A percentile compares a stretch with the other conserved stretches of the same genome.
Conservation (phyloP, 2,888 invertebrate genomes). For the Synanthedon tipuliformis region DNA sequence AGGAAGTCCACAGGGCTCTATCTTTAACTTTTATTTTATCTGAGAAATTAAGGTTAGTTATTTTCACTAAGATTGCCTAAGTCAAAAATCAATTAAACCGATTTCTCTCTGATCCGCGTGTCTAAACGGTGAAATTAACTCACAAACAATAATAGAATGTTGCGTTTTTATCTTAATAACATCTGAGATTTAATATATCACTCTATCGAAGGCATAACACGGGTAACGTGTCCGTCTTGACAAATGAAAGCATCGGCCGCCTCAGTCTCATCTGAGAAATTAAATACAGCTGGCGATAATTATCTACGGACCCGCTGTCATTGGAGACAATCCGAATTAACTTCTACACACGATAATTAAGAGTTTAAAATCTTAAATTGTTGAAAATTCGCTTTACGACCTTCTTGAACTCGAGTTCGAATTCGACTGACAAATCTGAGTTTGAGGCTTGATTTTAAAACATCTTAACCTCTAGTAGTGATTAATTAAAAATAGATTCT, state of each 20-base stretch:
- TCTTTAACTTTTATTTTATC: no score
- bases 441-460: slow-evolving; percentile 1
- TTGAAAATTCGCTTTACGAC: slow-evolving; percentile 6
- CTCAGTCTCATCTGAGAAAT: slow-evolving; percentile 21
- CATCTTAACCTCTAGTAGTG: slow-evolving; percentile 5
- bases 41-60: no score
- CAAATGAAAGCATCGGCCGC: slow-evolving; percentile 35
- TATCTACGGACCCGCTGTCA: slow-evolving; percentile 18
- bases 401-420: slow-evolving; percentile 5
- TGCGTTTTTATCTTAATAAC: slow-evolving; percentile 32
- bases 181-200: slow-evolving; percentile 40
- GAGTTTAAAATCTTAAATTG: slow-evolving; percentile 19
- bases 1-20: no score
- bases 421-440: slow-evolving; percentile 9
- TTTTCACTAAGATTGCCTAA: no score
- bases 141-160: slow-evolving; percentile 19
- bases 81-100: slow-evolving; percentile 6
- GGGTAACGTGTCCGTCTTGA: slow-evolving; percentile 29
- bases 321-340: slow-evolving; percentile 12
- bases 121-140: slow-evolving; percentile 26
- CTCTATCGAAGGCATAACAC: slow-evolving; percentile 29
- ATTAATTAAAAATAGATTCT: neutral
- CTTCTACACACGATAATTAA: slow-evolving; percentile 14
- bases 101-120: slow-evolving; percentile 17
- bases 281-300: slow-evolving; percentile 34